These are phyloP conservation scores for Crambe crambe DNA, from an alignment of 37 sponge, comb jelly and placozoan species.

Conservation along the genomic window DNA sequence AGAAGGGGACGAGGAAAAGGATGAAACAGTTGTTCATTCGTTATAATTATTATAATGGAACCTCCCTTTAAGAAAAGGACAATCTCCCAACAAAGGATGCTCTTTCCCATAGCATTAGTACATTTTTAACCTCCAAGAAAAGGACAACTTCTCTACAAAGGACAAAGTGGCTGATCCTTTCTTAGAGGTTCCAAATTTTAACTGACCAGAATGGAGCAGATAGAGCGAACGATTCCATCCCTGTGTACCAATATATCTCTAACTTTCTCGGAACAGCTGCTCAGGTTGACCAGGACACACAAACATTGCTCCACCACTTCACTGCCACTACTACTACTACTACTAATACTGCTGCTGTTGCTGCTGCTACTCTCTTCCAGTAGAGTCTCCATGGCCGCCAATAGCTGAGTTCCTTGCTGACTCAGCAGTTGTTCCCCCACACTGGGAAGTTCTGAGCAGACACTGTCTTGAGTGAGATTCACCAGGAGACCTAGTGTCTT, in stretches of 20 bases:
- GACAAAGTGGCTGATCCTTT: too few species aligned
- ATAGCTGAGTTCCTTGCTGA: background rate
- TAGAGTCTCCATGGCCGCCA: conserved; percentile 12
- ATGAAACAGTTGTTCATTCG: too few species aligned
- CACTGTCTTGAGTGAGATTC: conserved; percentile 15
- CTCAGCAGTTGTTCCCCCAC: background rate
- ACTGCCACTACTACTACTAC: too few species aligned
- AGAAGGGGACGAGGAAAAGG: too few species aligned
- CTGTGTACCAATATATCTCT: conserved; percentile 1
- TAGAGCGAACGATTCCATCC: background rate
- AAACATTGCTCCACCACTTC: conserved; percentile 16
- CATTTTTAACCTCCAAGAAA: too few species aligned
- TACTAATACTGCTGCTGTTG: too few species aligned
- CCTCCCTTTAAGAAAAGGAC: too few species aligned
- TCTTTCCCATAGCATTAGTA: too few species aligned
- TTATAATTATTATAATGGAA: too few species aligned
- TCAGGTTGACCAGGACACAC: conserved; percentile 57
- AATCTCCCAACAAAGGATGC: too few species aligned
- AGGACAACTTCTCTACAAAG: too few species aligned
- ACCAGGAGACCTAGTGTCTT: conserved; percentile 41
- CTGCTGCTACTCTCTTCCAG: background rate
- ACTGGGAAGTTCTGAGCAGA: background rate
- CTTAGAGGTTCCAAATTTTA: too few species aligned
- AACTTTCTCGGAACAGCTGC: background rate
- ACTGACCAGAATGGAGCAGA: conserved; percentile 27